A percentile compares a stretch with the other conserved stretches of the same genome.
Conservation (phyloP, 1,140 invertebrate genomes). For the Dendroctonus ponderosae region DNA sequence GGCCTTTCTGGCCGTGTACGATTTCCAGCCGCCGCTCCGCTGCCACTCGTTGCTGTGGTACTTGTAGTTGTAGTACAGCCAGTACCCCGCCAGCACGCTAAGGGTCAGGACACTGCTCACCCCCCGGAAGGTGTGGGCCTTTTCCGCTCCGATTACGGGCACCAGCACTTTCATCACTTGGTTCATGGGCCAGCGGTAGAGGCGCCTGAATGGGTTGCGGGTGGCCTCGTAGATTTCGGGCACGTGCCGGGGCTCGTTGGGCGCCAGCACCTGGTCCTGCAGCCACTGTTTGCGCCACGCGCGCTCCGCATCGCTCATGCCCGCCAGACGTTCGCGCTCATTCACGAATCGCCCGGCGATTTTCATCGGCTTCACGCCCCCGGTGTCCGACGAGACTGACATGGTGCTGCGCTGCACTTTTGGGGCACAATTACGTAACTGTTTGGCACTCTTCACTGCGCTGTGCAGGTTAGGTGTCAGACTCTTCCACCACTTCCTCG, state of each 20-base stretch:
- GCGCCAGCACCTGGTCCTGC: conserved; percentile 74
- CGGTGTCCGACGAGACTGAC: conserved; percentile 53
- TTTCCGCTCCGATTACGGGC: conserved; percentile 58
- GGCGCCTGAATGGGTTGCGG: conserved; percentile 74
- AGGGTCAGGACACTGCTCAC: conserved; percentile 64
- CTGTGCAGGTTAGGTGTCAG: too few species aligned
- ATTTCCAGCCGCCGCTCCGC: conserved; percentile 65
- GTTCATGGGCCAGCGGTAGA: conserved; percentile 72
- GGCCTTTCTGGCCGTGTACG: conserved; percentile 54
- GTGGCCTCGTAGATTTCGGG: conserved; percentile 66
- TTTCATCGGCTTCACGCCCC: conserved; percentile 66
- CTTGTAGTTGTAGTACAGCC: conserved; percentile 71
- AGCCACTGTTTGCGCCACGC: conserved; percentile 79
- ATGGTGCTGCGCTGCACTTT: conserved; percentile 6
- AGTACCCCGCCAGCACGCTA: conserved; percentile 51
- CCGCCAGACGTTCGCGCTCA: conserved; percentile 74
- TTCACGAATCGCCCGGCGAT: conserved; percentile 70
- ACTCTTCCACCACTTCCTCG: too few species aligned
- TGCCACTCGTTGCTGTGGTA: conserved; percentile 78
- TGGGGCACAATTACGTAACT: conserved; percentile 15
- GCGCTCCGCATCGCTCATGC: conserved; percentile 81
- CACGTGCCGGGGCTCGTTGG: conserved; percentile 68
- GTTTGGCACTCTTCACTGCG: too few species aligned
- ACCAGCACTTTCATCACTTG: conserved; percentile 57
- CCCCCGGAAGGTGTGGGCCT: conserved; percentile 59